These are phyloP conservation scores for Sphenopsis melanotis DNA, from an alignment of 2,797 vertebrate genomes.

Conservation along the genomic window DNA sequence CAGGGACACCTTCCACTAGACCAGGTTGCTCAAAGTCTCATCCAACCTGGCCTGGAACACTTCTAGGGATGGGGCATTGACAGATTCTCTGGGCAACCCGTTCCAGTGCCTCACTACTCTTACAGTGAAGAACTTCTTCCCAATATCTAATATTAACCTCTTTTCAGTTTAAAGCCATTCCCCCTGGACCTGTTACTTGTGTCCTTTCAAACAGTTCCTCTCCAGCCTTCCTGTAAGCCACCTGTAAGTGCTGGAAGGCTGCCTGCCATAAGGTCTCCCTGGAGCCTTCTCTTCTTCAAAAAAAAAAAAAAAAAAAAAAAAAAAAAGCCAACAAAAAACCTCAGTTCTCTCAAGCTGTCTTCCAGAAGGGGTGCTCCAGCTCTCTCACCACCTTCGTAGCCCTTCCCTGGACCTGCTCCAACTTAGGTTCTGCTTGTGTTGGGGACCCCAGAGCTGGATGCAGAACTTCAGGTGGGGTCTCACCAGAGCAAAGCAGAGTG, in stretches of 20 bases:
- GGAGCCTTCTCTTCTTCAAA: not conserved
- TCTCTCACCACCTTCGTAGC: rapidly evolving
- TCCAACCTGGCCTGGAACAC: not conserved
- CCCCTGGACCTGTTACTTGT: not conserved
- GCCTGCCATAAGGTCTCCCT: not conserved
- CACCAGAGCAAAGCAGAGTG: not conserved
- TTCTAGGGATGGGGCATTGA: not conserved
- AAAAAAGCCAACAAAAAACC: not conserved
- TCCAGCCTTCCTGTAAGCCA: not conserved
- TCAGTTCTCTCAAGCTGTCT: not conserved
- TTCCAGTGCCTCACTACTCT: not conserved
- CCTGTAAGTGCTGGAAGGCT: not conserved
- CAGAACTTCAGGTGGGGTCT: not conserved
- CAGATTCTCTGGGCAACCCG: not conserved
- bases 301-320: too few relatives aligned
- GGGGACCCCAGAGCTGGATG: not conserved
- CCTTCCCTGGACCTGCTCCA: not conserved
- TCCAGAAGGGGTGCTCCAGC: not conserved
- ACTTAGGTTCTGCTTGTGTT: not conserved
- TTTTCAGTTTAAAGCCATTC: not conserved
- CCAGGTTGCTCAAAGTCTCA: not conserved
- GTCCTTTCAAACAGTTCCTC: not conserved
- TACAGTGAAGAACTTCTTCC: not conserved
- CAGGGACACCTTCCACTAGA: not conserved
- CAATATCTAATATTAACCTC: not conserved